Conservation (phyloP, 30 jellyfish, hydroid and myxozoan genomes). For the Turritopsis rubra region DNA sequence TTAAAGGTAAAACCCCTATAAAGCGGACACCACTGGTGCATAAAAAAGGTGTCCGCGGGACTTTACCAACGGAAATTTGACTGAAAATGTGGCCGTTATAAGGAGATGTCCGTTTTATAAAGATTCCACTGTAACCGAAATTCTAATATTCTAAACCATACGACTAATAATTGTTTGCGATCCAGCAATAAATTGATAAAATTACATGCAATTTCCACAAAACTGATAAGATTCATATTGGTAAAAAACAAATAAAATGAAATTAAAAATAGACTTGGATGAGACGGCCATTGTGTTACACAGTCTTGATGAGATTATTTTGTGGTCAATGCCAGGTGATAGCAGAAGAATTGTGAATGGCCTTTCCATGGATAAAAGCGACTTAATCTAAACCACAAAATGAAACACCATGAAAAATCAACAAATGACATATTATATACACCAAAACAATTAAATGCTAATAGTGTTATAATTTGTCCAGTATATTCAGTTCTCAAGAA, state of each 20-base stretch:
- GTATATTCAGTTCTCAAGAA: too few species aligned
- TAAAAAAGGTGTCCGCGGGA: too few species aligned
- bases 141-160: neutral
- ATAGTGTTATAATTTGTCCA: too few species aligned
- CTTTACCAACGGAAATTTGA: too few species aligned
- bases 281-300: neutral
- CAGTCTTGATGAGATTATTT: neutral
- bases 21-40: too few species aligned
- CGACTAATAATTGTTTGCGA: neutral
- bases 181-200: neutral
- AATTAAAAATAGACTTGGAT: neutral
- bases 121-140: too few species aligned
- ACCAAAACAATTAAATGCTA: too few species aligned
- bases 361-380: neutral
- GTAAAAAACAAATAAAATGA: neutral
- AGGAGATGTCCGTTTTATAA: too few species aligned
- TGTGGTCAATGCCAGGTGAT: neutral
- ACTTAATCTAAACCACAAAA: neutral
- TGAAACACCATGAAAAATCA: neutral
- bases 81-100: too few species aligned
- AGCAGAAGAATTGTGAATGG: neutral
- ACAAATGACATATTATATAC: too few species aligned
- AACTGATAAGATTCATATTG: neutral
- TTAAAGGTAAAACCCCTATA: too few species aligned
- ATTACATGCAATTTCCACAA: neutral